Evolutionary conservation across 2,888 invertebrate species (phyloP), one percentile per base, ranked within the genome.

Genomic region (Clepsis dumicolana): DNA sequence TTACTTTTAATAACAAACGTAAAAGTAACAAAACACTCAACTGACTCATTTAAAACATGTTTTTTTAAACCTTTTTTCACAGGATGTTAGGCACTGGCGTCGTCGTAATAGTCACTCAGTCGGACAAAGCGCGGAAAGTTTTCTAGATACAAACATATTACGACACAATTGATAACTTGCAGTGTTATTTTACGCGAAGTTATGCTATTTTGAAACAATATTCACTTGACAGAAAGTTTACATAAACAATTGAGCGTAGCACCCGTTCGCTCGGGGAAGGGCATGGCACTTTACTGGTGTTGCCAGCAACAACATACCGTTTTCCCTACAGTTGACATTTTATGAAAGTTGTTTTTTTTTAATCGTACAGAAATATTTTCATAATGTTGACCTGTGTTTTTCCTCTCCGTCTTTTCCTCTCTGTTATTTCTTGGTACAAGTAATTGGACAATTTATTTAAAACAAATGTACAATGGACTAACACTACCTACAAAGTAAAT

Each of bases 171-270:
- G 32, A 32, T 67, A 71, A 70, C 78, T 64, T 63, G 53, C 69
- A 72, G 76, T 80, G 77, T 80, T 80, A 77, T 78, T 81, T 80
- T 77, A 78, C 77, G 70, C 76, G 72, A 64, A 75, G 62, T 61
- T 64, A 66, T 66, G 79, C 73, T 82, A 80, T 82, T 86, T 82
- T 75, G 76, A 82, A 86, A 86, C 79, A 81, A 52, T 59, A 82
- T 77, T 77, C 79, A 78, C 80, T 80, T 80, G 81, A 80, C 80
- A 80, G 78, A 82, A 85, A 87, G 86, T 88, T 88, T 85, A 85
- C 81, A 83, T 80, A 87, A 86, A 86, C 86, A 86, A 79, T 80
- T 74, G 78, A 21, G 48, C 29, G 24, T 29, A 41, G 59, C 59
- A 56, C 48, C 60, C 57, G 63, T 57, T 44, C 79, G 74, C 75